phyloP scores from a whole-genome alignment of 2,113 vertebrate species.

The Colinus virginianus region DNA sequence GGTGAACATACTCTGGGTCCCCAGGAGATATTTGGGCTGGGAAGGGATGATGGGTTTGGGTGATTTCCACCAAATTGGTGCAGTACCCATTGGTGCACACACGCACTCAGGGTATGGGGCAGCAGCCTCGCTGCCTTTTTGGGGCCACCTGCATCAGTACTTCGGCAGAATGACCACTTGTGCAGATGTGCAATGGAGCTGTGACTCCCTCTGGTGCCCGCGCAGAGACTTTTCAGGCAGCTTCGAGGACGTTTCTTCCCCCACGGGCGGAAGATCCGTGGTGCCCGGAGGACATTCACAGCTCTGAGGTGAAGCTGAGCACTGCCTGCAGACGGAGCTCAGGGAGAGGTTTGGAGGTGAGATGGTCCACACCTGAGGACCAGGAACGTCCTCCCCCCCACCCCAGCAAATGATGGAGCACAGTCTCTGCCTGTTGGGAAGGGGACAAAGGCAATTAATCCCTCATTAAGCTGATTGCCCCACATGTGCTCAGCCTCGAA shows the following conservation, averaged over 20 bases:
- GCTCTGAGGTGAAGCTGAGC: background rate
- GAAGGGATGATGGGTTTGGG: background rate
- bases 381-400: no score
- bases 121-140: background rate
- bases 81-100: background rate
- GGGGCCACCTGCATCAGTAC: background rate
- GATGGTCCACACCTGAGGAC: background rate
- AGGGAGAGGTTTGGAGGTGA: background rate
- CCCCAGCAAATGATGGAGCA: background rate
- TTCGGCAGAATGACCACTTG: fast-evolving
- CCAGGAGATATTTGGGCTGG: background rate
- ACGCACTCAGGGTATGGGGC: background rate
- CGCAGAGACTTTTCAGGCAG: fast-evolving
- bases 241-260: fast-evolving
- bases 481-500: background rate
- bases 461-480: background rate
- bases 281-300: fast-evolving
- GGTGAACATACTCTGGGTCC: fast-evolving
- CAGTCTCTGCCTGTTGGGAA: background rate
- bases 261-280: background rate
- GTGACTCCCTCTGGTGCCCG: constrained; percentile 41
- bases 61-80: background rate
- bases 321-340: constrained; percentile 56
- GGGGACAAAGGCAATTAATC: background rate
- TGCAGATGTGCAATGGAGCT: fast-evolving